phyloP scores from a whole-genome alignment of 2,888 invertebrate species.

The Apomyelois bistriatella region DNA sequence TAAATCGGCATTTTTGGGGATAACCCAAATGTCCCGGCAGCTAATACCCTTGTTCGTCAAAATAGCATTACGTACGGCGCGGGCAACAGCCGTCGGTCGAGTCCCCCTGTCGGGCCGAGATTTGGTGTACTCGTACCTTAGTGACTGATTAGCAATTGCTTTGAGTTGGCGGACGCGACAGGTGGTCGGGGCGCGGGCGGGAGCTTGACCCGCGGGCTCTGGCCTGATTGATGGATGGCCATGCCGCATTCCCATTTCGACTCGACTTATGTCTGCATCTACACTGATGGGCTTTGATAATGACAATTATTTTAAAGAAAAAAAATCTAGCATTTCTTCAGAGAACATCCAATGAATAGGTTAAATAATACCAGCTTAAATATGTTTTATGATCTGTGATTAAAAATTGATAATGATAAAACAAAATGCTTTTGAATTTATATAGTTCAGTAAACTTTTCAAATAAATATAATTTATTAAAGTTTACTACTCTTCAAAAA shows the following conservation, averaged over 20 bases:
- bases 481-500: no score
- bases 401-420: no score
- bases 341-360: no score
- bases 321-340: no score
- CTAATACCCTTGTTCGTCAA: slow-evolving; percentile 66
- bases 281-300: slow-evolving; percentile 25
- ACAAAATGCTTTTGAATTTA: no score
- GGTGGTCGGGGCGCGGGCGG: slow-evolving; percentile 58
- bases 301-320: slow-evolving; percentile 23
- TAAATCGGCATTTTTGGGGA: slow-evolving; percentile 31
- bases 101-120: slow-evolving; percentile 64
- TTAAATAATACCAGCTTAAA: no score
- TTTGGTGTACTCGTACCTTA: slow-evolving; percentile 72
- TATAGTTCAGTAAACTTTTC: no score
- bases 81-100: slow-evolving; percentile 19
- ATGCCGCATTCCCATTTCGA: slow-evolving; percentile 43
- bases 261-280: slow-evolving; percentile 52
- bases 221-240: slow-evolving; percentile 65
- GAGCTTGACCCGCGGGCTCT: slow-evolving; percentile 58
- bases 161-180: slow-evolving; percentile 68
- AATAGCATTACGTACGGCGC: slow-evolving; percentile 58
- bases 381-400: no score
- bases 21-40: slow-evolving; percentile 39
- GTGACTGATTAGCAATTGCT: slow-evolving; percentile 78
- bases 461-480: no score